A percentile compares a stretch with the other conserved stretches of the same genome.
phyloP scores from a whole-genome alignment of 2,797 vertebrate genomes.

The Acanthopagrus latus region DNA sequence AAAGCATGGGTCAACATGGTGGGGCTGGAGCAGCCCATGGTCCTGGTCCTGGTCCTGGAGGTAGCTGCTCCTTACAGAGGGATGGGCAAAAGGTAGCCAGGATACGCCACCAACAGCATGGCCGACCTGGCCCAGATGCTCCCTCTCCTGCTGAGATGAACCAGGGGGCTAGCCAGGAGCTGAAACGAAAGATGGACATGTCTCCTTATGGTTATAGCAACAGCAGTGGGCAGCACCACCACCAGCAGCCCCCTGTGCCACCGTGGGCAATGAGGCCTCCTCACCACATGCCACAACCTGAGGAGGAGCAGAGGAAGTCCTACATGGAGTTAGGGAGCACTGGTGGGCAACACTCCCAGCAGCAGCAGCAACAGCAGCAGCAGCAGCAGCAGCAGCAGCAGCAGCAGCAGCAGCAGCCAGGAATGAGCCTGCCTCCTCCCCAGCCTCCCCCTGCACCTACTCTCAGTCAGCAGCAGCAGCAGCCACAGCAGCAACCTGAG shows the following conservation, averaged over 20 bases:
- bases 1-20: constrained; percentile 80
- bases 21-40: constrained; percentile 67
- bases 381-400: constrained; percentile 76
- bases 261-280: constrained; percentile 85
- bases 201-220: constrained; percentile 88
- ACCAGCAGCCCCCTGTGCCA: constrained; percentile 85
- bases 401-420: constrained; percentile 70
- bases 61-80: constrained; percentile 93
- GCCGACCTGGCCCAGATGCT: constrained; percentile 79
- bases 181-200: constrained; percentile 92
- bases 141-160: constrained; percentile 77
- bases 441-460: constrained; percentile 75
- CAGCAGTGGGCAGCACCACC: constrained; percentile 85
- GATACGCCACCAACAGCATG: constrained; percentile 96
- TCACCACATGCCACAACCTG: constrained; percentile 87
- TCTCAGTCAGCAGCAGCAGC: constrained; percentile 80
- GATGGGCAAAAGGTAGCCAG: constrained; percentile 94
- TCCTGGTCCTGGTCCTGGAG: constrained; percentile 69
- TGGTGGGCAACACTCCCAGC: constrained; percentile 80
- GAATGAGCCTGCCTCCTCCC: constrained; percentile 81
- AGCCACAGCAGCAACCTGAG: constrained; percentile 81
- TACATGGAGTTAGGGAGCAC: constrained; percentile 92
- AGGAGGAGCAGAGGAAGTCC: constrained; percentile 87
- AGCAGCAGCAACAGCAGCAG: constrained; percentile 77
- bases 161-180: constrained; percentile 83